Evolutionary conservation across 2,113 vertebrate genomes (phyloP), one percentile per base, ranked within the genome.

Genomic region (Colius striatus): DNA sequence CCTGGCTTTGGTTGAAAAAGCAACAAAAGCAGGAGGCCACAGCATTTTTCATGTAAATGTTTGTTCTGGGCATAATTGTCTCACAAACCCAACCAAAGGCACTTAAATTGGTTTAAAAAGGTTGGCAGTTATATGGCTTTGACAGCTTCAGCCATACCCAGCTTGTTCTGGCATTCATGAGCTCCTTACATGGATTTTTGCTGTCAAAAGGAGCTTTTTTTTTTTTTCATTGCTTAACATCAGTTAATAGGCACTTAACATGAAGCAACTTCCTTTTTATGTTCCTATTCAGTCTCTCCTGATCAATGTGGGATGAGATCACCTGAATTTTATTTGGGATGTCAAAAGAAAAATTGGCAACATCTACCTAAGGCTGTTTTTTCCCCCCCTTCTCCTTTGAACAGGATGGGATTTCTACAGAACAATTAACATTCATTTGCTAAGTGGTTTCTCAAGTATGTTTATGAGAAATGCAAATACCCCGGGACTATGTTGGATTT

Each of bases 211-310:
- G 63, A 75, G 11, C 63, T 62, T 22, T 27, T 26, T 51, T 63
- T 7, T 71, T 54, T 54, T 47, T 48, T 70, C 4, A 89, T 94
- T 26, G 1, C 34, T 75, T 48, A 89, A 70, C 90, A 58, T 88
- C 72, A 62, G 61, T 79, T 94, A 93, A 87, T 47, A 80, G 60
- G 74, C 38, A 21, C 73, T 87, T 78, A 72, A 82, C 90, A 91
- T 63, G 58, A 87, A 75, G 81, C 90, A 89, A 74, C 94, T 95
- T 95, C 95, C 89, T 94, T 90, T 87, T 79, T 68, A 4, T 85
- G 92, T 87, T 94, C 88, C 89, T 72, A 41, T 68, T 91, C 6
- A 6, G 36, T 96, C 86, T 85, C 79, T 54, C 76, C 89, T 79
- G 72, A 92, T 95, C 43, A 76, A 9, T 27, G 26, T 8, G 18